A percentile compares a stretch with the other conserved stretches of the same genome.
phyloP scores from a whole-genome alignment of 2,888 invertebrate genomes.

The Drepanosiphum platanoidis region DNA sequence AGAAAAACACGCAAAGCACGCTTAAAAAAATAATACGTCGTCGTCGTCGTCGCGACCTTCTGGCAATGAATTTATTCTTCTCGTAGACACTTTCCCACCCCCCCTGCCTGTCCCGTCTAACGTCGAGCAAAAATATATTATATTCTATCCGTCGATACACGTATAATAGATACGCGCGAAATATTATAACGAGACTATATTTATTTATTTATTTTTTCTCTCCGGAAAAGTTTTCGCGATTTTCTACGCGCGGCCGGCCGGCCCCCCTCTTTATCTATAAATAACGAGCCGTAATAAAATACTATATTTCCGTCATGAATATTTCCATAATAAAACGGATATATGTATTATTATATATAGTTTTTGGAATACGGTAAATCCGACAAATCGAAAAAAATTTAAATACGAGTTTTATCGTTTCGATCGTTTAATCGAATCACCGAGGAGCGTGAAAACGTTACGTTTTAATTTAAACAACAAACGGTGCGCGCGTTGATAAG shows the following conservation, averaged over 20 bases:
- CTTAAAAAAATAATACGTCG: slow-evolving; percentile 2
- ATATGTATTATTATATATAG: too few relatives aligned
- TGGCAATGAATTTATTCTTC: background rate
- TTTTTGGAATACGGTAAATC: background rate
- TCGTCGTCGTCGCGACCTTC: background rate
- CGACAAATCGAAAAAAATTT: slow-evolving; percentile 11
- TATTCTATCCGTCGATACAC: background rate
- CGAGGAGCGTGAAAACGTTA: background rate
- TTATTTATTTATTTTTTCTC: background rate
- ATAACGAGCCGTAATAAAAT: too few relatives aligned
- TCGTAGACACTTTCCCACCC: background rate
- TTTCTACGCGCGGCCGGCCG: too few relatives aligned
- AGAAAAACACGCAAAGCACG: background rate
- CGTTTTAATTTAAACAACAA: slow-evolving; percentile 21
- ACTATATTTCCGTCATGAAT: background rate
- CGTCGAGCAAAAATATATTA: background rate
- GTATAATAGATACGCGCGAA: background rate
- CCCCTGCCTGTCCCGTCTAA: too few relatives aligned
- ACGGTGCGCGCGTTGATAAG: background rate
- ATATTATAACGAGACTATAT: background rate
- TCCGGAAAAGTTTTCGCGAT: too few relatives aligned
- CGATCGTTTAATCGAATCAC: background rate
- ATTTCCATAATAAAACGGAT: slow-evolving; percentile 14
- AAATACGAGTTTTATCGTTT: slow-evolving; percentile 1
- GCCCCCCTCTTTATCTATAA: background rate